Conservation (phyloP, 2,113 vertebrate species). For the Phaetusa simplex region DNA sequence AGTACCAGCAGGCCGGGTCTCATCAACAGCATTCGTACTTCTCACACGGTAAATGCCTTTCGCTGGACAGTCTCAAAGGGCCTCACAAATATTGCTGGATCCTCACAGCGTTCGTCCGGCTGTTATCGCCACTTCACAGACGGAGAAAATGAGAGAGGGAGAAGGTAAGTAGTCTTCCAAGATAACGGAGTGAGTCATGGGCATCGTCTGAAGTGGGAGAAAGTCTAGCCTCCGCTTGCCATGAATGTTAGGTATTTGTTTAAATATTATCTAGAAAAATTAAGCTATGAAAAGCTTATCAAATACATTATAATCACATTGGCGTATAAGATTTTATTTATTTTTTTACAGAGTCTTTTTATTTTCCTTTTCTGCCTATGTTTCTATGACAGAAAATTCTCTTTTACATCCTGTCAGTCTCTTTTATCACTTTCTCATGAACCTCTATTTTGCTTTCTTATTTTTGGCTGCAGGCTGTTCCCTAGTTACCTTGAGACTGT, state of each 20-base stretch:
- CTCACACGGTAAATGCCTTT: background rate
- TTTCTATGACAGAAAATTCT: background rate
- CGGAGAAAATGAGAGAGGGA: background rate
- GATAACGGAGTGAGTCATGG: constrained; percentile 6
- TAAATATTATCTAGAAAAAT: constrained; percentile 8
- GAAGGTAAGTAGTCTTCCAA: background rate
- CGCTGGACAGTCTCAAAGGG: background rate
- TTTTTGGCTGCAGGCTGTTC: constrained; percentile 79
- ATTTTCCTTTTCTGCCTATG: background rate
- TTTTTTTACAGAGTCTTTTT: background rate
- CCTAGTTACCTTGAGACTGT: constrained; percentile 78
- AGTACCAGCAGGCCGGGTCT: background rate
- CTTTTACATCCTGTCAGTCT: constrained; percentile 18
- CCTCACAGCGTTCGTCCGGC: background rate
- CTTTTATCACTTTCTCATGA: constrained; percentile 49
- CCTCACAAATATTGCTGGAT: background rate
- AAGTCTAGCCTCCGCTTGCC: background rate
- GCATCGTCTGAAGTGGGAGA: background rate
- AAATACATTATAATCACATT: background rate
- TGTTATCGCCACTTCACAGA: background rate
- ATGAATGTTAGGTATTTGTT: constrained; percentile 3
- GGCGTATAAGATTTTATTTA: background rate
- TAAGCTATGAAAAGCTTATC: constrained; percentile 31
- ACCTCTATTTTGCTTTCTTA: constrained; percentile 16
- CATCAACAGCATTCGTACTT: background rate